phyloP scores from a whole-genome alignment of 1,140 invertebrate genomes.

The Ectropis grisescens region DNA sequence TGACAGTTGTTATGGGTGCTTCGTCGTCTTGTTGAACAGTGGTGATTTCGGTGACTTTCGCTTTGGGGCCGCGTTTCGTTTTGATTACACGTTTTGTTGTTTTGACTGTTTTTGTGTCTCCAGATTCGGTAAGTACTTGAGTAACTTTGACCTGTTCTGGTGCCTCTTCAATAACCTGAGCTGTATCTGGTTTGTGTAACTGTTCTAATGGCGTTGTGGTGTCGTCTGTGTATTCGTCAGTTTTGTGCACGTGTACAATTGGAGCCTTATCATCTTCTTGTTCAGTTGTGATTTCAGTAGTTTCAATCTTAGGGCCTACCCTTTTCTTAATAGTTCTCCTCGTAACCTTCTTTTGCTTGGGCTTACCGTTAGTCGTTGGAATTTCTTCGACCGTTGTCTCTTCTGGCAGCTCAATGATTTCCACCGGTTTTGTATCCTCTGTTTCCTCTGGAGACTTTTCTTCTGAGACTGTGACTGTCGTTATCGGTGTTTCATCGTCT shows the following conservation, averaged over 20 bases:
- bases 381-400: conserved; percentile 25
- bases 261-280: conserved; percentile 29
- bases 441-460: conserved; percentile 20
- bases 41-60: conserved; percentile 20
- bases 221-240: conserved; percentile 23
- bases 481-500: conserved; percentile 12
- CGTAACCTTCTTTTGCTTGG: conserved; percentile 33
- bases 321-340: conserved; percentile 45
- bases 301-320: conserved; percentile 22
- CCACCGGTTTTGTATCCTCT: conserved; percentile 3
- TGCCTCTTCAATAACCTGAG: conserved; percentile 30
- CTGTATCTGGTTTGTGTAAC: background rate
- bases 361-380: conserved; percentile 25
- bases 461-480: conserved; percentile 29
- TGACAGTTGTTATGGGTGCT: conserved; percentile 33
- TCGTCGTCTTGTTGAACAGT: conserved; percentile 19
- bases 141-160: conserved; percentile 29
- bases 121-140: conserved; percentile 10
- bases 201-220: conserved; percentile 6
- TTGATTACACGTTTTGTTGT: conserved; percentile 25
- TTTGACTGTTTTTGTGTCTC: conserved; percentile 22
- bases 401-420: conserved; percentile 19
- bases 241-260: conserved; percentile 15
- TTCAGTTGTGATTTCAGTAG: conserved; percentile 34
- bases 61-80: conserved; percentile 7